These are phyloP conservation scores for Urocitellus parryii DNA, from an alignment of 2,113 vertebrate genomes.

Conservation along the genomic window DNA sequence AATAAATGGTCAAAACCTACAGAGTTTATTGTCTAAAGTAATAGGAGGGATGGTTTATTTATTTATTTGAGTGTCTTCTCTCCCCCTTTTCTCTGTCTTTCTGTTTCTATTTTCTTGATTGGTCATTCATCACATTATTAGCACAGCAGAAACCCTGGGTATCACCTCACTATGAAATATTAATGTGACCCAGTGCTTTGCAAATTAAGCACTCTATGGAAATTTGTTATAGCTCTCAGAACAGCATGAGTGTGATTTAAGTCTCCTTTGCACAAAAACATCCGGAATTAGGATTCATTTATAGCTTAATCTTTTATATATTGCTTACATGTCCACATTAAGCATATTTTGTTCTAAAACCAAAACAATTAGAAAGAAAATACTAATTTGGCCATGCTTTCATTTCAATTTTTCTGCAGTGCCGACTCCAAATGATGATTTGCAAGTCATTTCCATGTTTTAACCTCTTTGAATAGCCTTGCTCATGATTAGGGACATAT, in stretches of 20 bases:
- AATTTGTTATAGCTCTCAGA: conserved; percentile 29
- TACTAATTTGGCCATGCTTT: background rate
- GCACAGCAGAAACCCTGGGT: background rate
- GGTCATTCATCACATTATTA: background rate
- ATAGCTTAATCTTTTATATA: conserved; percentile 51
- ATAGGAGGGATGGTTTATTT: background rate
- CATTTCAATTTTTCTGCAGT: conserved; percentile 58
- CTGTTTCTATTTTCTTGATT: background rate
- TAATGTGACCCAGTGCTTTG: background rate
- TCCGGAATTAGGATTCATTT: background rate
- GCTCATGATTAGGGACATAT: background rate
- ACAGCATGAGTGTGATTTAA: background rate
- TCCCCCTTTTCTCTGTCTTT: background rate
- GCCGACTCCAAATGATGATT: conserved; percentile 28
- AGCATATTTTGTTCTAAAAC: conserved; percentile 67
- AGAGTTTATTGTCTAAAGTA: background rate
- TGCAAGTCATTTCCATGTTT: conserved; percentile 67
- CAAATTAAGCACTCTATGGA: background rate
- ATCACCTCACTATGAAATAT: background rate
- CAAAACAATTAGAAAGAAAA: conserved; percentile 61
- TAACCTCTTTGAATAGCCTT: conserved; percentile 46
- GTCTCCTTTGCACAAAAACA: background rate
- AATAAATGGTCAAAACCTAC: background rate
- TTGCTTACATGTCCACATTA: conserved; percentile 15
- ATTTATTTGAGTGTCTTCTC: background rate